Evolutionary conservation across 1,140 invertebrate genomes (phyloP), one percentile per base, ranked within the genome.

Genomic region (Sitobion miscanthi): DNA sequence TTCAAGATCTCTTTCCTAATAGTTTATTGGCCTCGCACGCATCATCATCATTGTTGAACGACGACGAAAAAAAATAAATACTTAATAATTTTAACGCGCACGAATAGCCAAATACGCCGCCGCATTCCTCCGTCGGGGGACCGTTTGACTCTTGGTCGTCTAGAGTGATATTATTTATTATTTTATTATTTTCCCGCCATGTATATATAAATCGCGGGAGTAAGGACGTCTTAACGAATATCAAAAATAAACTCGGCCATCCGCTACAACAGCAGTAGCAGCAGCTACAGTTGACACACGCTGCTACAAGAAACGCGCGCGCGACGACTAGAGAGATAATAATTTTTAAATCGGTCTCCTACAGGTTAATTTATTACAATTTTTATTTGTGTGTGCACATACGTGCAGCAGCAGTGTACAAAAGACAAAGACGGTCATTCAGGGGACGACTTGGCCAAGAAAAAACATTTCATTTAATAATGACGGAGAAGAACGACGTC

Each of bases 341-440:
- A 89, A 38, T 89, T 57, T 89, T 89, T 89, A 89, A 35, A 89
- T 90, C 54, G 89, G 89, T 69, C 89, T 69, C 38, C 5, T 30
- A 77, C 89, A 69, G 89, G 89, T 69, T 62, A 69, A 90, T 90
- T 90, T 62, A 62, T 90, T 90, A 90, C 38, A 35, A 69, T 90
- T 47, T 45, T 45, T 62, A 42, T 62, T n/a, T 42, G 9, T 35
- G 47, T 38, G n/a, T 47, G 52, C 54, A 42, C 17, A 14, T 42
- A 49, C 49, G 20, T 6, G 6, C 21, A 91, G 62, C 30, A 69
- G 62, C n/a, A 77, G 30, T 77, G 4, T 77, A 77, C n/a, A 42
- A 85, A 85, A 57, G n/a, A 93, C 91, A 93, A 93, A 85, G 91
- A 54, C 91, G 38, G 49, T 85, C 91, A 93, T 93, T 93, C 77